phyloP scores from a whole-genome alignment of 2,113 vertebrate species.

The Stercorarius parasiticus region DNA sequence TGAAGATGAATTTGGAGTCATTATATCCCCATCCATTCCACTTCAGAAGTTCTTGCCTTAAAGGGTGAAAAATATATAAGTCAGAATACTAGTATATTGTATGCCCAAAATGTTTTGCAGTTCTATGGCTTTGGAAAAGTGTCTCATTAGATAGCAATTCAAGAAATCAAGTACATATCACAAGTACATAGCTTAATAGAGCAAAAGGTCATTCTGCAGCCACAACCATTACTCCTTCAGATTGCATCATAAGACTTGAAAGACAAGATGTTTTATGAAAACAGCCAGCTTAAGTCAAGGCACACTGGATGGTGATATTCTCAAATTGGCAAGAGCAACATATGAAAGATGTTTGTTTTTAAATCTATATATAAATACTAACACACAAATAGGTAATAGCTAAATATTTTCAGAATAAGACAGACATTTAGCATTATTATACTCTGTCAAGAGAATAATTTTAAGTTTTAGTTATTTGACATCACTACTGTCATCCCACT shows the following conservation, averaged over 20 bases:
- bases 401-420: neutral
- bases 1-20: constrained; percentile 92
- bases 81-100: neutral
- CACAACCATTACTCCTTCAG: neutral
- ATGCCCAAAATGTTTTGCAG: neutral
- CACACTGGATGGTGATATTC: neutral
- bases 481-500: neutral
- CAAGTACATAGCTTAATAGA: neutral
- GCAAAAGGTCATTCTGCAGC: neutral
- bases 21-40: constrained; percentile 99
- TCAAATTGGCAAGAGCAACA: neutral
- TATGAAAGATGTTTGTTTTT: neutral
- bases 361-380: neutral
- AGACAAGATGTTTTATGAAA: neutral
- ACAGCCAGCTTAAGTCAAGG: neutral
- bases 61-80: neutral
- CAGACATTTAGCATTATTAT: neutral
- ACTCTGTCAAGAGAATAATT: neutral
- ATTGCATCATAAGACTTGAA: neutral
- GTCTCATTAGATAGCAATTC: neutral
- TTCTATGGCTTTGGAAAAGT: neutral
- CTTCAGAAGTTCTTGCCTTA: constrained; percentile 95
- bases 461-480: neutral
- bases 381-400: neutral
- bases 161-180: neutral